These are phyloP conservation scores for Kryptolebias marmoratus DNA, from an alignment of 2,113 vertebrate genomes.

Conservation along the genomic window DNA sequence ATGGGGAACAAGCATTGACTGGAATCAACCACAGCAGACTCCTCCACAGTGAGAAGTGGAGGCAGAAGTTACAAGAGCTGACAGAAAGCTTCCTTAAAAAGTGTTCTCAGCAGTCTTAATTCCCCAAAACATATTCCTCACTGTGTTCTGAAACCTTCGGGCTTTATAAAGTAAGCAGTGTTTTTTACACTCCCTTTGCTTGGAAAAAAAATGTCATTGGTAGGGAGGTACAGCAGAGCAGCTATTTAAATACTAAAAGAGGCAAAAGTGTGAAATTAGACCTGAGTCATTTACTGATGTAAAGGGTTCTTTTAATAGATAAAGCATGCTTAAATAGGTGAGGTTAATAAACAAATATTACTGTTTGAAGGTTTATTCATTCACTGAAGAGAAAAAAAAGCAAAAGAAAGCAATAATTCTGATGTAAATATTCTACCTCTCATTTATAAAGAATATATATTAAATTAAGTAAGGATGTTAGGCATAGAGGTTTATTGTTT, in stretches of 20 bases:
- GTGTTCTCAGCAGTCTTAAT: background rate
- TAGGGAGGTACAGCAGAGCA: background rate
- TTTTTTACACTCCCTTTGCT: background rate
- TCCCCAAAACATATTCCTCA: background rate
- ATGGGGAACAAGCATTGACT: conserved; percentile 1
- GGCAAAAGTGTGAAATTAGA: background rate
- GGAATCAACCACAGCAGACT: background rate
- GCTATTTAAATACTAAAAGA: background rate
- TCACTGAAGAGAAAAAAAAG: too few species aligned
- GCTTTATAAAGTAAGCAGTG: background rate
- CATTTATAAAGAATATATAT: too few species aligned
- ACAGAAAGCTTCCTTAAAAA: background rate
- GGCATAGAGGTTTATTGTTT: too few species aligned
- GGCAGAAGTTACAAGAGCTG: background rate
- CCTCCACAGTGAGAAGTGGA: background rate
- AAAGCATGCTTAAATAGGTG: background rate
- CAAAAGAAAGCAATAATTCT: too few species aligned
- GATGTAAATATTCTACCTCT: too few species aligned
- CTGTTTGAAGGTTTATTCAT: too few species aligned
- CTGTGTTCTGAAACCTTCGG: background rate
- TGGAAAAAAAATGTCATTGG: background rate
- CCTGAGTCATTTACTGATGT: background rate
- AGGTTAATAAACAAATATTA: background rate
- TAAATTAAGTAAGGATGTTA: too few species aligned
- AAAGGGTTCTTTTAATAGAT: background rate